These are phyloP conservation scores for Drosophila meridiana DNA, from an alignment of 2,888 invertebrate species.

Conservation along the genomic window DNA sequence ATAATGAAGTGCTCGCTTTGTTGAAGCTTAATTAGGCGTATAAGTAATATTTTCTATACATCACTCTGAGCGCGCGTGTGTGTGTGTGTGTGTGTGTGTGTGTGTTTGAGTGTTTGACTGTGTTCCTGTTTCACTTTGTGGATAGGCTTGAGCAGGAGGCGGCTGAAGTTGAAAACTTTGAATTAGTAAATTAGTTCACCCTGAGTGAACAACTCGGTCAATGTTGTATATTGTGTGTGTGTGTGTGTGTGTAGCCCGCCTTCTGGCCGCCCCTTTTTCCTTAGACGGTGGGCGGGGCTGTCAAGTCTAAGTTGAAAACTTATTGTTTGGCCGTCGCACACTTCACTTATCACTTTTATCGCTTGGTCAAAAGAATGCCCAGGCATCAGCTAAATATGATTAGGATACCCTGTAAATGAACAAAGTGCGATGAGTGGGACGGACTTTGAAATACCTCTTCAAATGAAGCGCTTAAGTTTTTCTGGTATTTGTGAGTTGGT, in stretches of 20 bases:
- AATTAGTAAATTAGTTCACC: constrained; percentile 72
- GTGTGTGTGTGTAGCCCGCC: not conserved
- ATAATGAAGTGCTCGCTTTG: constrained; percentile 80
- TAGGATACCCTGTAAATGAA: not conserved
- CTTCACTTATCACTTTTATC: constrained; percentile 41
- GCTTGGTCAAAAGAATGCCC: not conserved
- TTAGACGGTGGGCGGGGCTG: not conserved
- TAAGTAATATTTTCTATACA: constrained; percentile 72
- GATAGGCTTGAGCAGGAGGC: not conserved
- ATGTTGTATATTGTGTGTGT: constrained; percentile 1
- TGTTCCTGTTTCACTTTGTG: constrained; percentile 14
- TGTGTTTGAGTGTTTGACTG: not conserved
- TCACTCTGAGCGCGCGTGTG: not conserved
- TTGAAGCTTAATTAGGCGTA: constrained; percentile 79
- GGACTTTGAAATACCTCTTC: not conserved
- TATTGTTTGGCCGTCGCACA: constrained; percentile 32
- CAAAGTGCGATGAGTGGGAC: not conserved
- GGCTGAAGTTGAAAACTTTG: constrained; percentile 54
- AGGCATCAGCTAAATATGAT: not conserved
- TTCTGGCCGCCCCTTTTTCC: not conserved
- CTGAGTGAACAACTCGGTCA: constrained; percentile 72
- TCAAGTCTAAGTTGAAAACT: constrained; percentile 21
- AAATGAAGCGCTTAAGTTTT: not conserved
- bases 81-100: not conserved
- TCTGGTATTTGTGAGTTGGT: not conserved